A percentile compares a stretch with the other conserved stretches of the same genome.
Conservation (phyloP, 1,140 invertebrate genomes). For the Leptonema lineaticorne region DNA sequence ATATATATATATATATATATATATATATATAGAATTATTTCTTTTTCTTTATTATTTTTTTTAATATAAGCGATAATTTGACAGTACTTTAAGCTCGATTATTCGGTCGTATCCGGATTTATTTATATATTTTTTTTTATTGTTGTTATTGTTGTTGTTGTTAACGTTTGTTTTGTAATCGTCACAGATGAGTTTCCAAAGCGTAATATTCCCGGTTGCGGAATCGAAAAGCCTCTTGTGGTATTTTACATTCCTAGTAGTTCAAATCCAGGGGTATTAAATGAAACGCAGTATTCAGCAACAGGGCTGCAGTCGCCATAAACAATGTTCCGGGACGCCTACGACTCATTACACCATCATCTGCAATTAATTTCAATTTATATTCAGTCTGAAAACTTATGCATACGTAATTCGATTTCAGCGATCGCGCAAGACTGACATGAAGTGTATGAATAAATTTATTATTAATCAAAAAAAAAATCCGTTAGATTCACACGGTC, state of each 20-base stretch:
- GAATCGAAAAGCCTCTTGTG: background rate
- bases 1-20: background rate
- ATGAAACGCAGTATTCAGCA: slow-evolving; percentile 17
- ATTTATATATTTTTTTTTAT: background rate
- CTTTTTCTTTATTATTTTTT: background rate
- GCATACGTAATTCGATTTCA: no score
- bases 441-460: no score
- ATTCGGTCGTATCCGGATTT: background rate
- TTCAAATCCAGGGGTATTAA: background rate
- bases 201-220: background rate
- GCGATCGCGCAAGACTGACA: background rate
- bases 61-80: background rate
- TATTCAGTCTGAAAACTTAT: background rate
- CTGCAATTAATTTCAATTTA: slow-evolving; percentile 11
- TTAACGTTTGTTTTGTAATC: background rate
- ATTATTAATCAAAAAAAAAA: no score
- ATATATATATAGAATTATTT: background rate
- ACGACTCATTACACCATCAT: background rate
- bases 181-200: background rate
- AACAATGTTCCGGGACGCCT: slow-evolving; percentile 21
- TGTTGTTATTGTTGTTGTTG: background rate
- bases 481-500: no score
- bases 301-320: slow-evolving; percentile 17
- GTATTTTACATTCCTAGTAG: slow-evolving; percentile 3
- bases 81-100: background rate